Evolutionary conservation across 2,888 invertebrate genomes (phyloP), one percentile per base, ranked within the genome.

Genomic region (Argyresthia albistria): DNA sequence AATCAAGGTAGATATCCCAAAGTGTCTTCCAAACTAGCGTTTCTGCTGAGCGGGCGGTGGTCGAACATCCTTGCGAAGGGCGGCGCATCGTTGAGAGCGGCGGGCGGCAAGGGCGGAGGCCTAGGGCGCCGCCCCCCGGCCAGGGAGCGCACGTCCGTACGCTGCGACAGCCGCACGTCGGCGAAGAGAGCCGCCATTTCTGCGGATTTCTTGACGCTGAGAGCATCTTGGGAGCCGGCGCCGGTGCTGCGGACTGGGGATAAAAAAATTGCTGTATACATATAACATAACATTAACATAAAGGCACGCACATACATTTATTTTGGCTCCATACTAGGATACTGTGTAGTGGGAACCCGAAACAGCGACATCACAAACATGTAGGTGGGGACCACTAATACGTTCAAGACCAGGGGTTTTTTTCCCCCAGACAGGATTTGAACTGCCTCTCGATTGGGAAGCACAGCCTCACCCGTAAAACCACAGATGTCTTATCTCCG

Each of bases 101-200:
- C 56, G 4, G 73, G 66, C 0, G 70, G 70, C 16, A 69, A 57
- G 0, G 73, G 59, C 35, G 58, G 59, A 10, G 67, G 60, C 52
- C 69, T 60, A 8, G 71, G 54, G 47, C 69, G 64, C 14, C 70
- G 75, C 61, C 68, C 80, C 35, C 59, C 80, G 37, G 65, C 66
- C 11, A 86, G 63, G 0, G 82, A 69, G 1, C 87, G 74, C 52
- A 93, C 91, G 69, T 92, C 93, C 0, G 92, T 92, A 11, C 92
- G 90, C 74, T 93, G 93, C 35, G 91, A 92, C 0, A 93, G 83
- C 42, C 92, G 91, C 46, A 93, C 91, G 66, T 94, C 93, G 0
- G 94, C 93, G 71, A 96, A 96, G 35, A 96, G 81, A 0, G 95
- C 96, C 0, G 95, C 96, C 64, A 96, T 95, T 74, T 96, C 96